Base-by-base conservation (phyloP, 2,797 vertebrate species). In the Sebastiscus albofasciatus region DNA sequence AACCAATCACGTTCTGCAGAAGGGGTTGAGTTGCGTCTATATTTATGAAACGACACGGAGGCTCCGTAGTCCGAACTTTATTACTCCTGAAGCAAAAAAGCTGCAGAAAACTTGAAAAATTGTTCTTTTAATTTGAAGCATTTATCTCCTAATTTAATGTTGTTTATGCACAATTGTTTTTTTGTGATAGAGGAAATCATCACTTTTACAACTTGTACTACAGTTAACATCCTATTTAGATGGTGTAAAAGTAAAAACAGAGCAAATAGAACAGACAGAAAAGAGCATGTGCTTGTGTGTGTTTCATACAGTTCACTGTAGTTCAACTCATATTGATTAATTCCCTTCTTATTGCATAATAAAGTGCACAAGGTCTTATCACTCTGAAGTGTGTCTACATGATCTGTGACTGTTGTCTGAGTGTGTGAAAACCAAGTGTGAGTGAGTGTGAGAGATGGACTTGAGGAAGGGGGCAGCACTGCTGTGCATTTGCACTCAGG, bases 391-490 rank as follows among this genome's bases (percentile, higher is more conserved):
- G 86, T 88, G 54, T 80, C 22, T 72, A 29, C 65, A 70, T 82
- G 60, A 66, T 82, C 61, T 82, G 72, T 78, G 59, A 64, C 31
- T 79, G 82, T 59, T 67, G 75, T 76, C 24, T 65, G 69, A 42
- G 74, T 66, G 77, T 61, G 78, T 76, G 64, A 81, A 66, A 74
- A 62, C 36, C 33, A 11, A 20, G 46, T 62, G 72, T 55, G 73
- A 42, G 54, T 26, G 72, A 73, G 76, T 52, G 58, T 26, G 67
- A 12, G 71, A 26, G 83, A 79, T 22, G 46, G 68, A 87, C 83
- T 84, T 80, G 86, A 83, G 87, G 80, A 92, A 93, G 91, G 89
- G 90, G 93, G 87, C 93, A 93, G 93, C 88, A 89, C 89, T 90
- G 91, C 78, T 93, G 86, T 89, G 64, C 84, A 78, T 89, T 91